Percentiles rank a stretch among this genome's conserved stretches.
Conservation (phyloP, 2,797 vertebrate genomes). For the Helarctos malayanus region DNA sequence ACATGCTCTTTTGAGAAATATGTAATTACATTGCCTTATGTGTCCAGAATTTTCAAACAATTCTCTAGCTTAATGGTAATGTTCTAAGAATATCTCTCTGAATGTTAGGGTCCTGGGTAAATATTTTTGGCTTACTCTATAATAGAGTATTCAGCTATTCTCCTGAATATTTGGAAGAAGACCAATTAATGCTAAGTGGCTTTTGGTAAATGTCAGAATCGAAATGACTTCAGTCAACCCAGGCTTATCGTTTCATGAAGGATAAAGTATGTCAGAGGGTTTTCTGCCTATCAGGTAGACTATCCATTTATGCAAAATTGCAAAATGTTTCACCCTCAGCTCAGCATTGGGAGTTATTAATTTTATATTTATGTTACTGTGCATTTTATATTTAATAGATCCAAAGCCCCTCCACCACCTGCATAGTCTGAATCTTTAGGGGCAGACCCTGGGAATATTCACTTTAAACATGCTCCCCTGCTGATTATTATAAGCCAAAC, state of each 20-base stretch:
- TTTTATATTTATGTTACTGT: neutral
- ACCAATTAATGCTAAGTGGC: neutral
- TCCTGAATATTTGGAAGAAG: conserved; percentile 33
- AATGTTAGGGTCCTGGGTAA: neutral
- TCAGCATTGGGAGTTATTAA: neutral
- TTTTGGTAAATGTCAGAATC: conserved; percentile 28
- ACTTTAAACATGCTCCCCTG: neutral
- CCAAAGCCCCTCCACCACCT: neutral
- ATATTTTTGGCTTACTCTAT: conserved; percentile 9
- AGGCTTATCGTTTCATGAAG: neutral
- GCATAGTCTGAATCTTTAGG: neutral
- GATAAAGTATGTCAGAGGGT: neutral
- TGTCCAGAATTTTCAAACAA: neutral
- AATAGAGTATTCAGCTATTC: neutral
- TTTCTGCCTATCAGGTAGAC: neutral
- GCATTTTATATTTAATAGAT: neutral
- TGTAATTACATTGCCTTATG: neutral
- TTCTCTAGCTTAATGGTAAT: neutral
- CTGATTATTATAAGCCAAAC: neutral
- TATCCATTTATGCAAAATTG: neutral
- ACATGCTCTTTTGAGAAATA: neutral
- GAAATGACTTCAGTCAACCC: neutral
- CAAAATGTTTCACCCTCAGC: neutral
- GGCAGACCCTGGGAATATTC: neutral
- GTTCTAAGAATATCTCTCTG: neutral